Evolutionary conservation across 2,113 vertebrate species (phyloP).

Genomic region (Elgaria multicarinata): DNA sequence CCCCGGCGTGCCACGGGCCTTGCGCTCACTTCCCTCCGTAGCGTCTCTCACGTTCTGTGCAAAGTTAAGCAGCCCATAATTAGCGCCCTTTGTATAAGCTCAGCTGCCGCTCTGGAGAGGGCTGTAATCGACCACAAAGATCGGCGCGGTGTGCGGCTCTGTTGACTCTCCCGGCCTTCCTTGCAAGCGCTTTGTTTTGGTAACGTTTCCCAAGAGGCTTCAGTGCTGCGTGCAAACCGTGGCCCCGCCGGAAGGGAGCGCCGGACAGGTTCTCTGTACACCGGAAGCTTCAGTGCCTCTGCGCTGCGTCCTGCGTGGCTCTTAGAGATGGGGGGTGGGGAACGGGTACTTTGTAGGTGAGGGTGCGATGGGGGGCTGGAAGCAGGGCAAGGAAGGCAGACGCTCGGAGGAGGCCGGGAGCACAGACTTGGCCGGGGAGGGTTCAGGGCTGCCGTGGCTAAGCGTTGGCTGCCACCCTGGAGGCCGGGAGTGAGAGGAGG

Average conservation of each 20-base stretch:
- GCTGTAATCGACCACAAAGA: background rate
- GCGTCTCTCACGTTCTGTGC: constrained; percentile 64
- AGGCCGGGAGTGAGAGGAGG: too few relatives aligned
- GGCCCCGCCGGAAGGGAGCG: background rate
- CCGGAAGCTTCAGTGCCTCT: constrained; percentile 13
- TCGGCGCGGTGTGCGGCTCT: constrained; percentile 22
- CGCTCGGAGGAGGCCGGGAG: background rate
- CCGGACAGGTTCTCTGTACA: constrained; percentile 5
- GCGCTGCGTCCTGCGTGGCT: background rate
- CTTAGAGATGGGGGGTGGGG: background rate
- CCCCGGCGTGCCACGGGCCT: constrained; percentile 36
- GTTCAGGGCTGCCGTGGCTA: background rate
- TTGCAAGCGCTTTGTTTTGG: constrained; percentile 20
- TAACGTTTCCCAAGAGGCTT: background rate
- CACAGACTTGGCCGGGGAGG: background rate
- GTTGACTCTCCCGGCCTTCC: constrained; percentile 34
- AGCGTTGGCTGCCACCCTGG: too few relatives aligned
- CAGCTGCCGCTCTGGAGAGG: constrained; percentile 47
- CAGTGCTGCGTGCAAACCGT: background rate
- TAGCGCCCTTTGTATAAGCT: constrained; percentile 51
- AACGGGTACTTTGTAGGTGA: too few relatives aligned
- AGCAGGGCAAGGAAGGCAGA: background rate
- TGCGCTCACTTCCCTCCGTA: constrained; percentile 52
- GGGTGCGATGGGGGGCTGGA: background rate
- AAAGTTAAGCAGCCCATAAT: constrained; percentile 63